Evolutionary conservation across 2,797 vertebrate genomes (phyloP), one percentile per base, ranked within the genome.

Genomic region (Pelodytes ibericus): DNA sequence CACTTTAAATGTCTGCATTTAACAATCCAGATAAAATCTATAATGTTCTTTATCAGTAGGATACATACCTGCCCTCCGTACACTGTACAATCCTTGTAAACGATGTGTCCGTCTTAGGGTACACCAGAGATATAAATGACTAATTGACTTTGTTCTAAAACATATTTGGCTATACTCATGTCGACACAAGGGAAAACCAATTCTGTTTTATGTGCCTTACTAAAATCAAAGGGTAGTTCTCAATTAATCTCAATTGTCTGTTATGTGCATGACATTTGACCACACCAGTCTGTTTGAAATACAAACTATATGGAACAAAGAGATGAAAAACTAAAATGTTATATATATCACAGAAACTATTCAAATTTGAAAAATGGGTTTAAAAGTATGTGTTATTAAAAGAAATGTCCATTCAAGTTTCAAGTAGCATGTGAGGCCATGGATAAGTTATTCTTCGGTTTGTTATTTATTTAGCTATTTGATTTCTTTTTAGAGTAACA

Each of bases 11-110:
- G 36, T 33, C 10, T 20, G 57, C 7, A 31, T 59, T 26, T 58
- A 58, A 58, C 24, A 26, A 58, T 58, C 26, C 56, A 58, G 56
- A 58, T 58, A 58, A 58, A 58, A 58, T 58, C 56, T 58, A 58
- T 27, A 20, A 53, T 53, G 16, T 20, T 22, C 49, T 11, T 53
- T 53, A 53, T 53, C 49, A 6, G 49, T 24, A 22, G 49, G 49
- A 53, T 53, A 53, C 49, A 53, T 24, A 2, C 49, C 49, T 53
- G 11, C 49, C 49, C 49, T 24, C 11, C 20, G n/a, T 22, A 2
- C n/a, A 22, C 24, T 11, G 7, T 53, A 24, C n/a, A 53, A 53
- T 53, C 49, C 20, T 53, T 53, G n/a, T 25, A 53, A 53, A 53
- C 20, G 3, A 44, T 53, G 49, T 53, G n/a, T 20, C 49, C 49